These are phyloP conservation scores for Pampusana beccarii DNA, from an alignment of 2,113 vertebrate genomes.

Conservation along the genomic window DNA sequence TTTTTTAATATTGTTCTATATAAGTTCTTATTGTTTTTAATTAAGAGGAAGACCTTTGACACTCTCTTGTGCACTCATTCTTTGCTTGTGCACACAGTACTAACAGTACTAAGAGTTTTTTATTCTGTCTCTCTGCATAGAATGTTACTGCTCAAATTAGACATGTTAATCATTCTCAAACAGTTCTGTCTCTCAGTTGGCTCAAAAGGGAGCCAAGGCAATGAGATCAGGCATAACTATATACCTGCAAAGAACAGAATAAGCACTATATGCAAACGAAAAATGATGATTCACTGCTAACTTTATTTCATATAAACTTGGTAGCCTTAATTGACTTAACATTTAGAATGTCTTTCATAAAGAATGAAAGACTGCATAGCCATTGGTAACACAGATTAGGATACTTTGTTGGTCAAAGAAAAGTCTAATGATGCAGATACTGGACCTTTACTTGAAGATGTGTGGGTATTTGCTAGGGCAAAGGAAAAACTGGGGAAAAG, in stretches of 20 bases:
- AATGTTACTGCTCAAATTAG: not conserved
- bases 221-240: not conserved
- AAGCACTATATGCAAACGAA: not conserved
- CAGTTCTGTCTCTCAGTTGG: not conserved
- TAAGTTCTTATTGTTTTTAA: not conserved
- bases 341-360: constrained; percentile 2
- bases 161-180: not conserved
- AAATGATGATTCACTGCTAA: constrained; percentile 22
- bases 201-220: not conserved
- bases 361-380: not conserved
- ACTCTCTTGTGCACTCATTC: not conserved
- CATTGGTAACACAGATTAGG: no score
- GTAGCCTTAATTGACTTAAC: constrained; percentile 24
- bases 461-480: not conserved
- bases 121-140: not conserved
- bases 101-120: not conserved
- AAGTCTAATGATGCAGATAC: not conserved
- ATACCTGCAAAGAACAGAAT: not conserved
- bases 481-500: not conserved
- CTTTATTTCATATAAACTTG: constrained; percentile 3
- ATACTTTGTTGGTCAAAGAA: not conserved
- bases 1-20: not conserved
- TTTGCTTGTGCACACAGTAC: not conserved
- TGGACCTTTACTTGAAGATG: not conserved
- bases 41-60: not conserved